Evolutionary conservation across 2,113 vertebrate genomes (phyloP).

Genomic region (Tachuris rubrigastra): DNA sequence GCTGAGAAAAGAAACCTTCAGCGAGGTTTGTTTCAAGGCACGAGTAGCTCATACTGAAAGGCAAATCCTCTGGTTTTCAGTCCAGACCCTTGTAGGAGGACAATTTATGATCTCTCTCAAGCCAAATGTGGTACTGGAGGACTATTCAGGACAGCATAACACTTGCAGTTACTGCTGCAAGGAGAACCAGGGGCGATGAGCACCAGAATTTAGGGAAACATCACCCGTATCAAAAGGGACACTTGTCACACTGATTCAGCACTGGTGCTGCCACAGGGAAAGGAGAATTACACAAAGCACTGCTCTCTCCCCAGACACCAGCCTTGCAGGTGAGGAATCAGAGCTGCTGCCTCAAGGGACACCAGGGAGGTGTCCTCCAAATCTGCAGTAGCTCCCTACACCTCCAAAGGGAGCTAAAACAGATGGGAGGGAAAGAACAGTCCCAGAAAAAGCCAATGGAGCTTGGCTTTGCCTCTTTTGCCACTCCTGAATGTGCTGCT

Average conservation of each 20-base stretch:
- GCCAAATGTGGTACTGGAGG: neutral
- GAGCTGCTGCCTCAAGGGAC: neutral
- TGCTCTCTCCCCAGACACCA: neutral
- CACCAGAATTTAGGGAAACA: neutral
- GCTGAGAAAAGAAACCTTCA: neutral
- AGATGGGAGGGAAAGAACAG: neutral
- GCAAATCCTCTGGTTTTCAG: neutral
- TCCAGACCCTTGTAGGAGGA: neutral
- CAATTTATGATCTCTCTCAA: neutral
- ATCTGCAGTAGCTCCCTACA: neutral
- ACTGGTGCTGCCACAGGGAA: accelerated
- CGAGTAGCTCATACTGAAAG: neutral
- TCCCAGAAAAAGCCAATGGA: neutral
- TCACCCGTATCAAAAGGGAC: neutral
- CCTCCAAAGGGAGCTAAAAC: neutral
- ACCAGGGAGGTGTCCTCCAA: neutral
- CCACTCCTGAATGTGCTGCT: neutral
- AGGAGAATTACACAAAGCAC: neutral
- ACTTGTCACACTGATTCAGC: neutral
- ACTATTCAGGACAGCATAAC: neutral
- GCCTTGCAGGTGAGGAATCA: neutral
- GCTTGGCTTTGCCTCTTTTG: neutral
- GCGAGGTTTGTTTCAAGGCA: neutral
- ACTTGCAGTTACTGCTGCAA: neutral
- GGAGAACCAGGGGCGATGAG: neutral